Percentiles rank a stretch among this genome's conserved stretches.
Conservation (phyloP, 2,797 vertebrate genomes). For the Lithobates sylvaticus region DNA sequence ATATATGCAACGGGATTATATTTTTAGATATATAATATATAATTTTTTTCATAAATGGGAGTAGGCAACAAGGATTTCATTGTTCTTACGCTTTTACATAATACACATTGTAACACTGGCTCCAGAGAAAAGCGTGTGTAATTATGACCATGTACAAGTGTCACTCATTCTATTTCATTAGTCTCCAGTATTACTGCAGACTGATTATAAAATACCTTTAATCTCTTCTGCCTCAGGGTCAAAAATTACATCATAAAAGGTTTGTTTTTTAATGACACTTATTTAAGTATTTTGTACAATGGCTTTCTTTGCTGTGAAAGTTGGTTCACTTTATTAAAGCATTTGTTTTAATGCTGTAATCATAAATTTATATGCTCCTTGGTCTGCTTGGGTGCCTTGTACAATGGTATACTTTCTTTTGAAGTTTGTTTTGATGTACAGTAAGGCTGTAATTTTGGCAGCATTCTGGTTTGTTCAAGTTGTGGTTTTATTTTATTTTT, state of each 20-base stretch:
- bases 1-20: no score
- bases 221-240: constrained; percentile 15
- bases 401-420: constrained; percentile 24
- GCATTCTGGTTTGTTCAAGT: not conserved
- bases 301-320: constrained; percentile 31
- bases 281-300: constrained; percentile 16
- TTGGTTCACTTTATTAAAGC: not conserved
- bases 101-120: not conserved
- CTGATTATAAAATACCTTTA: constrained; percentile 16
- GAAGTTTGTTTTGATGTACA: not conserved
- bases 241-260: constrained; percentile 34
- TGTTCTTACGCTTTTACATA: not conserved
- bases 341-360: constrained; percentile 14
- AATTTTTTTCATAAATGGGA: not conserved
- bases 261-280: not conserved
- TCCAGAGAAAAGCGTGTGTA: not conserved
- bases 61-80: not conserved
- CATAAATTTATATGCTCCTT: constrained; percentile 31
- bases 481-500: constrained; percentile 10
- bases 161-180: constrained; percentile 19
- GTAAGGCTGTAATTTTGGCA: not conserved
- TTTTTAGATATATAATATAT: no score
- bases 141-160: constrained; percentile 12
- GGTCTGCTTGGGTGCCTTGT: not conserved
- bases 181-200: not conserved